Percentiles rank a stretch among this genome's conserved stretches.
Evolutionary conservation across 2,797 vertebrate species (phyloP).

Genomic region (Picus viridis): DNA sequence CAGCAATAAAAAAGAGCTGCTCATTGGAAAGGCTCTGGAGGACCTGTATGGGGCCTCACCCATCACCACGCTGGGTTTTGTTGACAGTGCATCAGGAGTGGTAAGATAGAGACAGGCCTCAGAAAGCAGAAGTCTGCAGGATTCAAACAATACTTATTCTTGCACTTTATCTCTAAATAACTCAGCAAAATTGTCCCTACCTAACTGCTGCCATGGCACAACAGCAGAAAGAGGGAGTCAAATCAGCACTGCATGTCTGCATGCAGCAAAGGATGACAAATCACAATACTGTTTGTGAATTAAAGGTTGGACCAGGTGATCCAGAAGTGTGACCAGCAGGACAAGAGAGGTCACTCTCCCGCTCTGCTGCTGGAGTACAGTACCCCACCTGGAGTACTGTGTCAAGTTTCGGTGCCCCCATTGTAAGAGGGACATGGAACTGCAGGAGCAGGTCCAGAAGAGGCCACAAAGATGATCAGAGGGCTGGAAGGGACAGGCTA

Average conservation of each 20-base stretch:
- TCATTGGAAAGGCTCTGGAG: not conserved
- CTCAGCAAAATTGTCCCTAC: not conserved
- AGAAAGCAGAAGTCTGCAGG: not conserved
- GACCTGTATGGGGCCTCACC: not conserved
- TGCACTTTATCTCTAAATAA: not conserved
- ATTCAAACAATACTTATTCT: not conserved
- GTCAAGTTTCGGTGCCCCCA: too few species aligned
- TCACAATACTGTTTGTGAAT: constrained; percentile 53
- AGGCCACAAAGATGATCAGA: too few species aligned
- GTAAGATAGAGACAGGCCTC: not conserved
- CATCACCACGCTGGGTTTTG: not conserved
- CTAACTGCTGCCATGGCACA: not conserved
- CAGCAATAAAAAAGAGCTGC: not conserved
- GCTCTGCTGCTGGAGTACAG: too few species aligned
- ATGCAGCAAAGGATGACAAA: constrained; percentile 72
- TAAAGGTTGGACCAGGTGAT: too few species aligned
- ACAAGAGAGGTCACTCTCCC: too few species aligned
- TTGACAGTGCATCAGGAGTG: not conserved
- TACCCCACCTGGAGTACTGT: too few species aligned
- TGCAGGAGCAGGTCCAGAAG: too few species aligned
- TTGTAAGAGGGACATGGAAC: too few species aligned
- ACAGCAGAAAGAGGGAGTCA: constrained; percentile 40
- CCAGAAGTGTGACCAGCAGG: too few species aligned
- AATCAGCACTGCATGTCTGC: constrained; percentile 53
- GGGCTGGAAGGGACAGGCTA: too few species aligned